phyloP scores from a whole-genome alignment of 2,797 vertebrate species.

The Gobionotothen gibberifrons region DNA sequence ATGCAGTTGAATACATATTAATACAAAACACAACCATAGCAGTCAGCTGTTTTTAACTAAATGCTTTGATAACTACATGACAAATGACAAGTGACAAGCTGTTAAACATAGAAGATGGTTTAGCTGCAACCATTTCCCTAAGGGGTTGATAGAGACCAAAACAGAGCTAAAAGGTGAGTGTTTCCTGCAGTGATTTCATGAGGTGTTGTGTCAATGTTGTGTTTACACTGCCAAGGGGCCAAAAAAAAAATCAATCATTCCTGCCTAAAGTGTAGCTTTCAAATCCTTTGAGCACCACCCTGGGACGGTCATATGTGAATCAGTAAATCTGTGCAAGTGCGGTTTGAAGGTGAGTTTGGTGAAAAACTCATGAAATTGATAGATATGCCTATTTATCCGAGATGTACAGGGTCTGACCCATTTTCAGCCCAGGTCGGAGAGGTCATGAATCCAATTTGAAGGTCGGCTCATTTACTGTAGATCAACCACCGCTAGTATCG shows the following conservation, averaged over 20 bases:
- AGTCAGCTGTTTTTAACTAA: conserved; percentile 2
- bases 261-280: not conserved
- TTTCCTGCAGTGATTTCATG: not conserved
- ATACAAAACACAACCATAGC: not conserved
- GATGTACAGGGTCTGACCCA: not conserved
- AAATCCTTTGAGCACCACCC: conserved; percentile 3
- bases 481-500: not conserved
- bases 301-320: not conserved
- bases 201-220: not conserved
- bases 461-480: conserved; percentile 4
- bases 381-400: not conserved
- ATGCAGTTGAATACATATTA: not conserved
- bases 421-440: not conserved
- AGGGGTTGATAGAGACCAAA: not conserved
- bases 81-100: not conserved
- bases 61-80: not conserved
- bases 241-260: not conserved
- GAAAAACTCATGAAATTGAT: not conserved
- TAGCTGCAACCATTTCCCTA: not conserved
- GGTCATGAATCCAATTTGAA: conserved; percentile 2
- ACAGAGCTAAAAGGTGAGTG: not conserved
- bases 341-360: conserved; percentile 2
- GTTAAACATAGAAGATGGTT: not conserved
- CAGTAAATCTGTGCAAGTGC: not conserved
- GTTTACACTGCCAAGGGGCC: not conserved